Evolutionary conservation across 2,888 invertebrate species (phyloP).

Genomic region (Habrosyne pyritoides): DNA sequence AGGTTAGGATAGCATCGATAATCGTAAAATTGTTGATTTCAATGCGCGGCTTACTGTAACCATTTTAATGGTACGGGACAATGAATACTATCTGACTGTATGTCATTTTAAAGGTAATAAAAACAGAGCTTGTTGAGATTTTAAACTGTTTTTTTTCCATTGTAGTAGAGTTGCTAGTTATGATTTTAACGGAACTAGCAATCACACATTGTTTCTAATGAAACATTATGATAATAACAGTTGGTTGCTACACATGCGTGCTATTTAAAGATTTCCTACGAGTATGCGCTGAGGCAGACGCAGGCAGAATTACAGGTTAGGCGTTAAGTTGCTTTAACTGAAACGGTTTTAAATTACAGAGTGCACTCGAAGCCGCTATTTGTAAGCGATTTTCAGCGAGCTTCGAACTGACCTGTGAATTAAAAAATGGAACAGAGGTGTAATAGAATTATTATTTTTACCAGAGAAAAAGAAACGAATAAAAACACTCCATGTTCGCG

Average conservation of each 20-base stretch:
- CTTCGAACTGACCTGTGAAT: constrained; percentile 15
- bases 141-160: no score
- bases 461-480: neutral
- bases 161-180: no score
- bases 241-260: constrained; percentile 18
- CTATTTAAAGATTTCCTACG: constrained; percentile 27
- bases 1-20: neutral
- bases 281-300: constrained; percentile 19
- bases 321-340: constrained; percentile 23
- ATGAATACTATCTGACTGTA: neutral
- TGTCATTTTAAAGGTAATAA: neutral
- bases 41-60: neutral
- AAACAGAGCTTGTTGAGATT: no score
- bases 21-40: neutral
- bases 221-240: constrained; percentile 21
- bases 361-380: constrained; percentile 16
- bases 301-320: constrained; percentile 36
- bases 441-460: neutral
- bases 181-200: neutral
- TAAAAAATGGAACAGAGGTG: neutral
- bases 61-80: neutral
- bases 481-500: neutral
- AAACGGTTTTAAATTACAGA: constrained; percentile 26
- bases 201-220: neutral
- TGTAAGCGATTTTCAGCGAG: constrained; percentile 20